These are phyloP conservation scores for Arrhamphus sclerolepis DNA, from an alignment of 2,797 vertebrate species.

Conservation along the genomic window DNA sequence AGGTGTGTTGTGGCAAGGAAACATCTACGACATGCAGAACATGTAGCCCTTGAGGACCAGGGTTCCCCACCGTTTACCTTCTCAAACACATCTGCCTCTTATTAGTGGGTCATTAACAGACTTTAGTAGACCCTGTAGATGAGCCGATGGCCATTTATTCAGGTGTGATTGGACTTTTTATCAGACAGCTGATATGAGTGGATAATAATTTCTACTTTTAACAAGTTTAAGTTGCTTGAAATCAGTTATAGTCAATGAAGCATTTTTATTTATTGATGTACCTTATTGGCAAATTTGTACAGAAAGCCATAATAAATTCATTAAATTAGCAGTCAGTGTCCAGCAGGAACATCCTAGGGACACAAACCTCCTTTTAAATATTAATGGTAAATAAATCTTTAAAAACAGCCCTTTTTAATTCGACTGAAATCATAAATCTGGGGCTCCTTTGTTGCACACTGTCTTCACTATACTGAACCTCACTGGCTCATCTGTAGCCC, in stretches of 20 bases:
- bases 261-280: background rate
- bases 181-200: too few species aligned
- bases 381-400: background rate
- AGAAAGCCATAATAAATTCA: constrained; percentile 9
- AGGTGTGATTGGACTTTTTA: too few species aligned
- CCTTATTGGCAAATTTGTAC: background rate
- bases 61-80: too few species aligned
- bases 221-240: constrained; percentile 54
- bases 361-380: constrained; percentile 5
- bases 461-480: constrained; percentile 25
- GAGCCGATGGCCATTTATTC: too few species aligned
- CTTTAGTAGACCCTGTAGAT: too few species aligned
- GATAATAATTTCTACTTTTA: constrained; percentile 45
- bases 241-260: constrained; percentile 10
- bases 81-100: too few species aligned
- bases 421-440: constrained; percentile 24
- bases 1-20: too few species aligned
- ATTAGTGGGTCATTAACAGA: too few species aligned
- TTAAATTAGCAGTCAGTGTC: constrained; percentile 35
- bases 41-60: too few species aligned
- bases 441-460: constrained; percentile 13
- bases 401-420: constrained; percentile 2
- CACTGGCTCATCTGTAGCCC: constrained; percentile 50
- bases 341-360: background rate
- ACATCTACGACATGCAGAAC: too few species aligned